Evolutionary conservation across 2,113 vertebrate genomes (phyloP).

Genomic region (Nettapus auritus): DNA sequence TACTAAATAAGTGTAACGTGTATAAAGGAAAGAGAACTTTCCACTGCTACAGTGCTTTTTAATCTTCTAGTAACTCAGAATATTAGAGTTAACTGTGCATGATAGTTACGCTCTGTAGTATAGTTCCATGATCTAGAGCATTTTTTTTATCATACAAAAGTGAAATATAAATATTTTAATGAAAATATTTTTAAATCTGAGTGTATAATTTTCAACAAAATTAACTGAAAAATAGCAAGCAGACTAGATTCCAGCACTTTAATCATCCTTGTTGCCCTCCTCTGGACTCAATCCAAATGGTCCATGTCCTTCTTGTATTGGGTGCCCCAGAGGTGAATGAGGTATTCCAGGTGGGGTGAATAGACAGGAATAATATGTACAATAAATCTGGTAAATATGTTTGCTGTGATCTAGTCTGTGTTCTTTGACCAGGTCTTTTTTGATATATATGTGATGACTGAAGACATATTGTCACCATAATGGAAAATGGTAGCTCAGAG

Average conservation of each 20-base stretch:
- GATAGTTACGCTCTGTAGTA: neutral
- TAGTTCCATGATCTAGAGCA: neutral
- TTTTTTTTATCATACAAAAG: neutral
- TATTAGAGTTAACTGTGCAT: neutral
- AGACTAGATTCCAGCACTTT: neutral
- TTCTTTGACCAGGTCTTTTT: neutral
- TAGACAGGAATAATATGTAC: neutral
- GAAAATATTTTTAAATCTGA: neutral
- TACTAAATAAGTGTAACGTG: neutral
- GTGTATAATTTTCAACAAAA: neutral
- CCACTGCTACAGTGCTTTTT: neutral
- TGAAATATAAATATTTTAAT: neutral
- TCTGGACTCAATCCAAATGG: too few relatives aligned
- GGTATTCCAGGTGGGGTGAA: too few relatives aligned
- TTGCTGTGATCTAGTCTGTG: neutral
- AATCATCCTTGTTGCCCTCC: too few relatives aligned
- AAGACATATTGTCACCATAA: neutral
- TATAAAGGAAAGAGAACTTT: neutral
- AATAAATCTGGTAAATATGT: neutral
- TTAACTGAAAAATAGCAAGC: neutral
- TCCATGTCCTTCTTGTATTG: too few relatives aligned
- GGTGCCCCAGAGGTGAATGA: too few relatives aligned
- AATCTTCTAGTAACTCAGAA: neutral
- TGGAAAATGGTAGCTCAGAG: neutral
- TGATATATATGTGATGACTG: neutral